Base-by-base conservation (phyloP, 2,888 invertebrate genomes). In the Helleia helle region DNA sequence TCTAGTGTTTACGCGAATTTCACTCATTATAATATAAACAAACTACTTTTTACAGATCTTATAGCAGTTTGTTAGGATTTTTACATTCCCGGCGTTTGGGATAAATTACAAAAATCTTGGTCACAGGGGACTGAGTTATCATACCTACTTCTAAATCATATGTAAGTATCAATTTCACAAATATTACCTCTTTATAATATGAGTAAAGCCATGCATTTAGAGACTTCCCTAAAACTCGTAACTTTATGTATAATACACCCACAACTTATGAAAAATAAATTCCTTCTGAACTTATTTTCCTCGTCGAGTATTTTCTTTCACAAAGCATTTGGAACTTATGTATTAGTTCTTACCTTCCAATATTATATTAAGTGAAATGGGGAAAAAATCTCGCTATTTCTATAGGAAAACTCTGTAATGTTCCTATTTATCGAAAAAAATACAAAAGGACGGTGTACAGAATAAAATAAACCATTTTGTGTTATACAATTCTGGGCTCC, bases 341-440 rank as follows among this genome's bases (percentile, higher is more conserved):
- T 39, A 39, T 39, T 39, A 39, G 29, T 39, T 39, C 39, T 39
- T 39, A 30, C 39, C 39, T 39, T 39, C 24, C 14, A 30, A 39
- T 39, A 29, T 39, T 39, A 39, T 39, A 39, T 39, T 39, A 39
- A 39, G 29, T 39, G 38, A 39, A 39, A 39, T 29, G 29, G 29
- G 38, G 18, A 39, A 39, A 36, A 39, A 39, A 39, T 39, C 38
- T 29, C 38, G 38, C 38, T 22, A 39, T 39, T 39, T 39, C 38
- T 39, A 39, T 39, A 39, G 38, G 12, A 39, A 39, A 39, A 39
- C 38, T 22, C 29, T 30, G 30, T 39, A 39, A 39, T 39, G 30
- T 39, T 39, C 39, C 39, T 39, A 39, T 39, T 39, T 39, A 39
- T 39, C 30, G 39, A 39, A 39, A 31, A n/a, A 39, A 39, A 15